Base-by-base conservation (phyloP, 2,113 vertebrate genomes). In the Sinocyclocheilus maitianheensis region DNA sequence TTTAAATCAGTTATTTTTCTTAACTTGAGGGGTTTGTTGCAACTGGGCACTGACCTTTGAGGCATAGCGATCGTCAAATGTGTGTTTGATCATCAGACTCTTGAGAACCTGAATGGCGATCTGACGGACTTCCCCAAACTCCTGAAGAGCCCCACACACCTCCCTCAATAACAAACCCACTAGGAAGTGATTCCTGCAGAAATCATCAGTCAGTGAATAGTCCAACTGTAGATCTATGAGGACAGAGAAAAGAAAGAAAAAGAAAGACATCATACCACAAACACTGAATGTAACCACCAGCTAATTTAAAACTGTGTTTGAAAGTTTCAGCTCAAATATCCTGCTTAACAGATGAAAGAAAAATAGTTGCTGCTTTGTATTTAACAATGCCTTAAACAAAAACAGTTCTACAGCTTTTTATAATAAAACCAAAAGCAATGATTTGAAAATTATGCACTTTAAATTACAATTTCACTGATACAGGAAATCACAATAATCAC, bases 101-200 rank as follows among this genome's bases (percentile, higher is more conserved):
- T 99, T 99, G 53, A 99, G 96, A 86, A 98, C 97, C 0, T 97
- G 93, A 84, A 99, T 95, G 87, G 97, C 95, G 37, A 97, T 97
- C 91, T 98, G 97, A 0, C 97, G 94, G 85, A 99, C 93, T 0
- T 99, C 98, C 87, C 96, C 89, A 88, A 95, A 95, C 92, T 99
- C 98, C 75, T 98, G 97, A 0, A 99, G 91, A 2, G 98, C 98
- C 0, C 96, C 95, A 26, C 97, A 96, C 90, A 98, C 96, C 90
- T 99, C 98, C 84, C 97, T 93, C 37, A 99, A 92, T n/a, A 99
- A 92, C 67, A 99, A 93, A 1, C 98, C 98, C 71, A 99, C 97
- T 92, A 99, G 92, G 92, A 99, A 99, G 93, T 99, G 98, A 91
- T 99, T 98, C 88, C 93, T 96, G 90, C 98, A 99, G 95, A 99